These are phyloP conservation scores for Pristionchus fissidentatus DNA, from an alignment of 2,888 invertebrate species.

Conservation along the genomic window DNA sequence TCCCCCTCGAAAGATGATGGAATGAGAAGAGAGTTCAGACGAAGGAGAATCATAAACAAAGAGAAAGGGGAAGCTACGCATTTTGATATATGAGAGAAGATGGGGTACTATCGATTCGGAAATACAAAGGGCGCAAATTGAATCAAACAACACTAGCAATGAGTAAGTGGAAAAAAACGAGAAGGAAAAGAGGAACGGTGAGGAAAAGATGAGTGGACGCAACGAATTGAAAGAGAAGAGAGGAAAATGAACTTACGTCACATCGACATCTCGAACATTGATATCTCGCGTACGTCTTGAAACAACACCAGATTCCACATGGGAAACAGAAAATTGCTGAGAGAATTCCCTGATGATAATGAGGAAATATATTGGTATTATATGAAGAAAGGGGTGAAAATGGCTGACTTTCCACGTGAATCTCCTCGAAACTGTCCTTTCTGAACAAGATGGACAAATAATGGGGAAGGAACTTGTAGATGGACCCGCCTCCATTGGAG, in stretches of 20 bases:
- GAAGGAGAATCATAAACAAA: not conserved
- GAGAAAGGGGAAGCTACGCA: not conserved
- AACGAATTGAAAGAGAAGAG: not conserved
- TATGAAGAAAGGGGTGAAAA: not conserved
- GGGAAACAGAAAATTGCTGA: conserved; percentile 72
- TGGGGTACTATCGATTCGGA: conserved; percentile 17
- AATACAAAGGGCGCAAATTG: not conserved
- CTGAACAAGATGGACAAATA: conserved; percentile 30
- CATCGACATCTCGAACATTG: conserved; percentile 65
- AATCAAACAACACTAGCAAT: not conserved
- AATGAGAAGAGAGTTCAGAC: not conserved
- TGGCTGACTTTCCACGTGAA: conserved; percentile 53
- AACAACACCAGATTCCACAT: conserved; percentile 70
- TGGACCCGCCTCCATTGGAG: not conserved
- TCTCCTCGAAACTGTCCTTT: conserved; percentile 36
- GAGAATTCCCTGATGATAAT: conserved; percentile 62
- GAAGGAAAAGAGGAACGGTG: not conserved
- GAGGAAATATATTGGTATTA: not conserved
- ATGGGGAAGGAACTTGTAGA: not conserved
- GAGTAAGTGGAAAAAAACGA: not conserved
- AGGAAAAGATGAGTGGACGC: not conserved
- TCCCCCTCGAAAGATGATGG: not conserved
- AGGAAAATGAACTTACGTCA: conserved; percentile 61
- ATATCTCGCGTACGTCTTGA: conserved; percentile 49
- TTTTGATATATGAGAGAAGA: no score